Base-by-base conservation (phyloP, 2,888 invertebrate species). In the Neoscelio sp. region DNA sequence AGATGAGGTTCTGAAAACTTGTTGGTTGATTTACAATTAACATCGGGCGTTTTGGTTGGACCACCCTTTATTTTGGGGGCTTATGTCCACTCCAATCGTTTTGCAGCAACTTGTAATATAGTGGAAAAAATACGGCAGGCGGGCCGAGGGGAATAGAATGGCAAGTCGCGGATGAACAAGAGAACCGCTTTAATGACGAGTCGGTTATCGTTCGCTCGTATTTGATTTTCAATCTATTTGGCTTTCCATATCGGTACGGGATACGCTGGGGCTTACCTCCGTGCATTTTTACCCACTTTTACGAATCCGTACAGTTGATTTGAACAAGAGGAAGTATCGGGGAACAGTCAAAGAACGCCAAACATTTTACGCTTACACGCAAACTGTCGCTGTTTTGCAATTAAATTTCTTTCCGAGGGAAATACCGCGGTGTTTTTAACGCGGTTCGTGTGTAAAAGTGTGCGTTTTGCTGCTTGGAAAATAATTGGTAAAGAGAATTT, bases 201-300 rank as follows among this genome's bases (percentile, higher is more conserved):
- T 26, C 28, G 60, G 75, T 79, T 68, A 73, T 68, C 62, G 40
- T 64, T 44, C 42, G 48, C 13, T 71, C 26, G 46, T 67, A 73
- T 76, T 78, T 78, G 64, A 75, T 71, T 75, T 74, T 52, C 75
- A 75, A 71, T 75, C 44, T 60, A 30, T 60, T 68, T 54, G 56
- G 50, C 26, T 60, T 46, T 70, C 48, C 28, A 60, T 23, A 10
- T 52, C 23, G 50, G 46, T 46, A 8, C 8, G 18, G 50, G 33
- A 12, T 38, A 46, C 48, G 8, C 6, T 50, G 8, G 38, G 20
- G n/a, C 23, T 26, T n/a, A 48, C 15, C n/a, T 46, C n/a, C 20
- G 17, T 7, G 2, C 20, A 10, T 42, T 60, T 60, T 71, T 60
- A 35, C 5, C 26, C 42, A 28, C 62, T 52, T 18, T 42, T 35